A percentile compares a stretch with the other conserved stretches of the same genome.
Conservation (phyloP, 1,140 invertebrate genomes). For the Trissolcus basalis region DNA sequence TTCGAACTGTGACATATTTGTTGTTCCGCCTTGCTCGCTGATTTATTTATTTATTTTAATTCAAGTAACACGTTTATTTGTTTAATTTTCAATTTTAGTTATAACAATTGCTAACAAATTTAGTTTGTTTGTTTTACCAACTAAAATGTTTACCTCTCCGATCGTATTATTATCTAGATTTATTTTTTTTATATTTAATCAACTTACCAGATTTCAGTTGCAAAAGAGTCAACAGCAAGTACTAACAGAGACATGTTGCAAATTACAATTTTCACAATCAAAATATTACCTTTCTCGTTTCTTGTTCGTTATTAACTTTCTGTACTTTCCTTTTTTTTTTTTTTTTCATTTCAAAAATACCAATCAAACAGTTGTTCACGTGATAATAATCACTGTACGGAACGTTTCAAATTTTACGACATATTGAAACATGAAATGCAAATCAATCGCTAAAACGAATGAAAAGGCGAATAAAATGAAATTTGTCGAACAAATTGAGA, state of each 20-base stretch:
- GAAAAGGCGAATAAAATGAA: too few relatives aligned
- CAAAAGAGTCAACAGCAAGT: conserved; percentile 50
- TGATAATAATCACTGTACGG: too few relatives aligned
- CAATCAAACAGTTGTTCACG: too few relatives aligned
- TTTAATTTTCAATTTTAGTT: neutral
- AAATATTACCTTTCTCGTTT: conserved; percentile 8
- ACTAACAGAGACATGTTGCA: conserved; percentile 44
- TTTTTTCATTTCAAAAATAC: too few relatives aligned
- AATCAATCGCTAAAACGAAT: too few relatives aligned
- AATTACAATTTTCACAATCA: conserved; percentile 47
- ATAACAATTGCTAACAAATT: conserved; percentile 56
- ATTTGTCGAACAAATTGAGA: too few relatives aligned
- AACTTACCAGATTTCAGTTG: conserved; percentile 58
- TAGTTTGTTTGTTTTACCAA: conserved; percentile 23
- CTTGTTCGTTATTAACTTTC: neutral
- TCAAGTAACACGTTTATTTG: too few relatives aligned
- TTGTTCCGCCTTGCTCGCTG: too few relatives aligned
- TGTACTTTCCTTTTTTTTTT: neutral
- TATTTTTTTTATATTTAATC: conserved; percentile 47
- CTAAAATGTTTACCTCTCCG: neutral
- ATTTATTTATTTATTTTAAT: too few relatives aligned
- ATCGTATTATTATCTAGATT: conserved; percentile 55
- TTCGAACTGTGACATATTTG: too few relatives aligned
- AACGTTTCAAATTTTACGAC: too few relatives aligned
- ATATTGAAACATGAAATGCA: too few relatives aligned